Evolutionary conservation across 2,888 invertebrate genomes (phyloP), one percentile per base, ranked within the genome.

Genomic region (Hemistola chrysoprasaria): DNA sequence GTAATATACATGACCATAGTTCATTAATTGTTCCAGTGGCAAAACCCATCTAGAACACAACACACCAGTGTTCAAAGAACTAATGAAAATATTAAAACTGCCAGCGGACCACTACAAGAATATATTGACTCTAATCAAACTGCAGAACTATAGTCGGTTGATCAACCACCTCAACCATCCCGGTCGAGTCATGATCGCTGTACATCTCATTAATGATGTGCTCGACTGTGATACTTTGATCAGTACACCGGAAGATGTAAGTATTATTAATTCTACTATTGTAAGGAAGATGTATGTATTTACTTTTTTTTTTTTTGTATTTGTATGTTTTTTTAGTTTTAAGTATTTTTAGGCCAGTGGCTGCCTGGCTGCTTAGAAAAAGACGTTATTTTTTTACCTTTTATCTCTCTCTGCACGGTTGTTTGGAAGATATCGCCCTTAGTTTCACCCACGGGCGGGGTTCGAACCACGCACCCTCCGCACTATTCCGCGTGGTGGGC

Each of bases 61-160:
- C 66, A 93, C 94, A 26, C 92, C 94, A 1, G 97, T 98, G 0
- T 98, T 98, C 55, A 95, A 96, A 62, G 99, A 99, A 74, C 88
- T 99, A 48, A 95, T 96, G 67, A 95, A 97, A 66, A 92, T 99
- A 43, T 91, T 99, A 67, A 96, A 97, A 77, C 95, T 99, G 28
- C 98, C 99, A 0, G 93, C 98, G 1, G 98, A 98, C 72, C 95
- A 95, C 66, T 99, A 98, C 85, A 97, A 96, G 77, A 95, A 98
- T 77, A 92, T 98, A 7, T 89, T 98, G 28, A 95, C 95, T 0
- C 92, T 99, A 8, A 91, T 98, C 40, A 92, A 95, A 64, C 86
- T 99, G 50, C 93, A 95, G 62, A 94, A 97, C 85, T 99, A 96
- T 70, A 93, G 95, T 4, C 94, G 95, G 0, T 89, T 98, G 25